These are phyloP conservation scores for Edolisoma coerulescens DNA, from an alignment of 2,113 vertebrate genomes.

Conservation along the genomic window DNA sequence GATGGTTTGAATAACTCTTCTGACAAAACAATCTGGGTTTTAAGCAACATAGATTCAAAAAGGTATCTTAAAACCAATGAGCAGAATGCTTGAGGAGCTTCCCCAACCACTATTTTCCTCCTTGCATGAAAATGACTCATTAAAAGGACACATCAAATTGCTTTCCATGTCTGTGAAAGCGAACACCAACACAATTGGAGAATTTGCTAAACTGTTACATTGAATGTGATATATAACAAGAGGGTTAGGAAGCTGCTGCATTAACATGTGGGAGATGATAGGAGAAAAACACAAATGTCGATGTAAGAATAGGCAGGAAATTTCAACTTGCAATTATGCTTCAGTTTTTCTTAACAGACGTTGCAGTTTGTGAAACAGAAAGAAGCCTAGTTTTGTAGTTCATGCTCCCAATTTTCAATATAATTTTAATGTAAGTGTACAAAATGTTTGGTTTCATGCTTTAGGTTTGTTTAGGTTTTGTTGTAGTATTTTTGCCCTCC, in stretches of 20 bases:
- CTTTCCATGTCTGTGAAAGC: background rate
- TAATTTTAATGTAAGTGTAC: background rate
- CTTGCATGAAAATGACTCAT: constrained; percentile 3
- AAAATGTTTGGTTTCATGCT: background rate
- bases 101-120: constrained; percentile 10
- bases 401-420: constrained; percentile 8
- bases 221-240: background rate
- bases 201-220: background rate
- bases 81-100: constrained; percentile 14
- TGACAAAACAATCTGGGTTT: background rate
- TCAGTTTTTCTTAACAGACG: background rate
- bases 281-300: constrained; percentile 27
- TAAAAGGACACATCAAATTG: constrained; percentile 34
- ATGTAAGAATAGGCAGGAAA: constrained; percentile 39
- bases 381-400: constrained; percentile 28
- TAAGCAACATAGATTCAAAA: background rate
- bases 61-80: constrained; percentile 18
- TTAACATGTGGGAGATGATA: background rate
- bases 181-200: background rate
- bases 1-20: background rate
- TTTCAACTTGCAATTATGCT: constrained; percentile 28
- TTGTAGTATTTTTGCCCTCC: background rate
- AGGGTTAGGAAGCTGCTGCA: background rate
- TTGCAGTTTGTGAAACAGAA: constrained; percentile 15
- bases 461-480: constrained; percentile 18